These are phyloP conservation scores for Bombyx mandarina DNA, from an alignment of 1,140 invertebrate genomes.

Conservation along the genomic window DNA sequence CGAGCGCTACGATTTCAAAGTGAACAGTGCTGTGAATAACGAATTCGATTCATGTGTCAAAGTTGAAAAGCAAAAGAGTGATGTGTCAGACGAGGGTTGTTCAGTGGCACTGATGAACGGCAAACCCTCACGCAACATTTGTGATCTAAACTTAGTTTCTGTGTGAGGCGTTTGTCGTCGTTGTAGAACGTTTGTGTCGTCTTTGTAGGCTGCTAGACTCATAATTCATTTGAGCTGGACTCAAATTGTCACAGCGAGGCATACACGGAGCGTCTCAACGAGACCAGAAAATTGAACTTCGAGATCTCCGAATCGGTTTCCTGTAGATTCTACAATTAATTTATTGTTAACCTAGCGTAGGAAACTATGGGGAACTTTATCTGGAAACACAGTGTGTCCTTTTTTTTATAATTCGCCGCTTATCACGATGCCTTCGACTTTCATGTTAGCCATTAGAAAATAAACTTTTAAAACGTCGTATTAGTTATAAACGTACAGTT, in stretches of 20 bases:
- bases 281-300: slow-evolving; percentile 38
- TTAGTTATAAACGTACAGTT: too few species aligned
- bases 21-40: slow-evolving; percentile 55
- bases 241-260: slow-evolving; percentile 61
- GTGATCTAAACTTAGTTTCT: slow-evolving; percentile 69
- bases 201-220: slow-evolving; percentile 36
- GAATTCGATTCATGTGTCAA: slow-evolving; percentile 42
- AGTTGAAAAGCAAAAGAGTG: slow-evolving; percentile 41
- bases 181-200: slow-evolving; percentile 39
- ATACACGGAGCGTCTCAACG: slow-evolving; percentile 53
- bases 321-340: slow-evolving; percentile 69
- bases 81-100: slow-evolving; percentile 41
- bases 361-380: slow-evolving; percentile 59
- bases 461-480: too few species aligned
- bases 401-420: slow-evolving; percentile 38
- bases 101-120: slow-evolving; percentile 32
- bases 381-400: slow-evolving; percentile 29
- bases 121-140: slow-evolving; percentile 52
- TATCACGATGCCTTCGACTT: slow-evolving; percentile 11
- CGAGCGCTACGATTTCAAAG: slow-evolving; percentile 41
- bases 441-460: too few species aligned
- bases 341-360: slow-evolving; percentile 68
- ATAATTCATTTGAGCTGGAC: slow-evolving; percentile 64
- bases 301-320: slow-evolving; percentile 69
- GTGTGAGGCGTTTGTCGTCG: slow-evolving; percentile 51